Conservation (phyloP, 2,797 vertebrate species). For the Denticeps clupeoides region DNA sequence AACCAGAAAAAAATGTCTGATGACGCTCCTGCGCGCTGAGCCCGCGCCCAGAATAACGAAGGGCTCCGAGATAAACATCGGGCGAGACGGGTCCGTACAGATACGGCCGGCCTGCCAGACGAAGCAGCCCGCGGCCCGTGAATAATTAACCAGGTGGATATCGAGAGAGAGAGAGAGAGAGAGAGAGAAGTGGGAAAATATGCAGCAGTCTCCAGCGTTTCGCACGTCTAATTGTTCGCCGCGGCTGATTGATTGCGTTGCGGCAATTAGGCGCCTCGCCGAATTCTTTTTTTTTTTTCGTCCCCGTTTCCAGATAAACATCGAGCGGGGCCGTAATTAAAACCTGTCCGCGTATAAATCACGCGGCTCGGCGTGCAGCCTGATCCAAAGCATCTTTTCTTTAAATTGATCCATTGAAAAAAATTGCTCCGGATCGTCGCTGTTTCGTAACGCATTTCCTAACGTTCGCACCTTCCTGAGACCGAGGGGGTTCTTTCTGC, state of each 20-base stretch:
- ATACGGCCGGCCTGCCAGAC: slow-evolving; percentile 28
- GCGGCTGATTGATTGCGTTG: slow-evolving; percentile 8
- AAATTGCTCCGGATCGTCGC: too few species aligned
- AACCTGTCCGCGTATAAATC: too few species aligned
- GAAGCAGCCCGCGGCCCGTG: slow-evolving; percentile 32
- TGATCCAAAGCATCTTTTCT: too few species aligned
- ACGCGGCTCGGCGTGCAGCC: too few species aligned
- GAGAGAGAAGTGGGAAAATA: too few species aligned
- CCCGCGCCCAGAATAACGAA: slow-evolving; percentile 41
- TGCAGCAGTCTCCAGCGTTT: not conserved
- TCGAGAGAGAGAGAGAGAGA: slow-evolving; percentile 32
- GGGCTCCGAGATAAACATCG: slow-evolving; percentile 44
- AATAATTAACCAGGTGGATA: slow-evolving; percentile 45
- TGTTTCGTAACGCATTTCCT: too few species aligned
- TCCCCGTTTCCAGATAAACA: too few species aligned
- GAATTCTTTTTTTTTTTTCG: too few species aligned
- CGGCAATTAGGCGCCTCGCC: slow-evolving; percentile 12
- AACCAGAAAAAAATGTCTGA: slow-evolving; percentile 27
- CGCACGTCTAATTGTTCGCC: slow-evolving; percentile 10
- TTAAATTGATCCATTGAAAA: too few species aligned
- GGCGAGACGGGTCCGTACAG: slow-evolving; percentile 39
- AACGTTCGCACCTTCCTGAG: too few species aligned
- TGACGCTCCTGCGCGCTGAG: slow-evolving; percentile 35
- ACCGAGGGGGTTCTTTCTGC: too few species aligned
- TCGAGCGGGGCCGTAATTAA: too few species aligned